phyloP scores from a whole-genome alignment of 1,140 invertebrate genomes.

The Rhizoglyphus robini region DNA sequence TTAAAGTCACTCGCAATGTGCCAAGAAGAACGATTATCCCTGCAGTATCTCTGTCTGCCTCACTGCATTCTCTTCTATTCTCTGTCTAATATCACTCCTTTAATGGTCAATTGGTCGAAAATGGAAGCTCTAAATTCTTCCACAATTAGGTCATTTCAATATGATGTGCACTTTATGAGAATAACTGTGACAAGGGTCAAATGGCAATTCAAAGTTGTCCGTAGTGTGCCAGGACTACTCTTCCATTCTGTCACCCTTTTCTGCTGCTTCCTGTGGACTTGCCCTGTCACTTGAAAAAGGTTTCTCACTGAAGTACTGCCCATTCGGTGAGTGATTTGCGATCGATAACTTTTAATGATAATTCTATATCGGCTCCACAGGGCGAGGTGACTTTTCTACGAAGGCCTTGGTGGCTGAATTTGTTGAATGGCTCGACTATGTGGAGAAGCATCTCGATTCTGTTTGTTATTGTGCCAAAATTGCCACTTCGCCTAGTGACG shows the following conservation, averaged over 20 bases:
- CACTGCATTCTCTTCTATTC: no score
- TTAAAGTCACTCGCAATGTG: no score
- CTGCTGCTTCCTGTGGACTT: conserved; percentile 9
- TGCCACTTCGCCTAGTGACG: background rate
- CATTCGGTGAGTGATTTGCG: conserved; percentile 9
- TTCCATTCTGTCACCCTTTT: conserved; percentile 8
- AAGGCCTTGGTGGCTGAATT: conserved; percentile 18
- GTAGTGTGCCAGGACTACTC: background rate
- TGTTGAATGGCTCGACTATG: conserved; percentile 16
- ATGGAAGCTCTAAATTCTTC: background rate
- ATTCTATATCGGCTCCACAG: background rate
- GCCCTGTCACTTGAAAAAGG: conserved; percentile 11
- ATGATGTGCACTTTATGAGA: conserved; percentile 16
- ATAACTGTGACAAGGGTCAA: background rate
- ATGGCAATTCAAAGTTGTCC: background rate
- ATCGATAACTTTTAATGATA: background rate
- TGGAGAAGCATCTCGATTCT: conserved; percentile 17
- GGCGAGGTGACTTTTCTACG: background rate
- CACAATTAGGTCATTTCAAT: conserved; percentile 12
- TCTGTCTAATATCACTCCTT: no score
- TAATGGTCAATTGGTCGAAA: background rate
- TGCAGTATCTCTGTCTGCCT: no score
- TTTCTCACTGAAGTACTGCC: conserved; percentile 12
- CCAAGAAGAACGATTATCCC: no score
- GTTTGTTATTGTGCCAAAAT: conserved; percentile 22